phyloP scores from a whole-genome alignment of 92 coral and sea anemone genomes.

The Heliopora coerulea region DNA sequence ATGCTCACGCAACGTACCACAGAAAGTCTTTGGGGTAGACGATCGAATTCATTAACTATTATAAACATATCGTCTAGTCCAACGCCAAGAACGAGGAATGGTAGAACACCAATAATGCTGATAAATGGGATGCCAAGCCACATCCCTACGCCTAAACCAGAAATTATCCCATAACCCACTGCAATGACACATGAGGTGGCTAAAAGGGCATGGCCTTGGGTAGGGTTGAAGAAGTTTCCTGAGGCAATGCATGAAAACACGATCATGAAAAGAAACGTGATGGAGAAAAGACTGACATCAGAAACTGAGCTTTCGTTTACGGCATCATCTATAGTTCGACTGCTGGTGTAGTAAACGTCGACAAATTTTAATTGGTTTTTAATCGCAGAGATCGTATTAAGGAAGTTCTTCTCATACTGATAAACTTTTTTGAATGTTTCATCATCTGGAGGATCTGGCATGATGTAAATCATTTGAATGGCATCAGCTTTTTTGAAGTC shows the following conservation, averaged over 20 bases:
- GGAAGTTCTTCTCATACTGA: slow-evolving; percentile 11
- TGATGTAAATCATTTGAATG: slow-evolving; percentile 59
- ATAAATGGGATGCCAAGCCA: slow-evolving; percentile 41
- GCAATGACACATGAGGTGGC: slow-evolving; percentile 78
- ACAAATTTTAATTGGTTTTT: slow-evolving; percentile 26
- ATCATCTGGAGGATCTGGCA: slow-evolving; percentile 50
- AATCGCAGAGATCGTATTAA: neutral
- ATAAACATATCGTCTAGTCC: slow-evolving; percentile 94
- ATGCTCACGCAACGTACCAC: slow-evolving; percentile 60
- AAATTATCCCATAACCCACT: slow-evolving; percentile 80
- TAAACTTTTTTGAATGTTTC: slow-evolving; percentile 26
- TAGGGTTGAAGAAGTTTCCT: slow-evolving; percentile 43
- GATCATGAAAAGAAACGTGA: slow-evolving; percentile 42
- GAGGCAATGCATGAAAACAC: slow-evolving; percentile 39
- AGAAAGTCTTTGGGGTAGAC: slow-evolving; percentile 56
- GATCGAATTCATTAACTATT: slow-evolving; percentile 78
- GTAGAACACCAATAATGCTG: slow-evolving; percentile 33
- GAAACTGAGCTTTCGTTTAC: slow-evolving; percentile 46
- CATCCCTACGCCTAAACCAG: slow-evolving; percentile 72
- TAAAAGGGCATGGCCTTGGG: slow-evolving; percentile 43
- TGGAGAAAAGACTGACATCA: slow-evolving; percentile 37
- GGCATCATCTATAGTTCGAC: slow-evolving; percentile 50
- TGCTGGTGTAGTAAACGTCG: slow-evolving; percentile 35
- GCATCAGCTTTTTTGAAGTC: slow-evolving; percentile 52
- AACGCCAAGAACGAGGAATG: slow-evolving; percentile 54